Conservation (phyloP, 2,797 vertebrate species). For the Diglossa cyanea region DNA sequence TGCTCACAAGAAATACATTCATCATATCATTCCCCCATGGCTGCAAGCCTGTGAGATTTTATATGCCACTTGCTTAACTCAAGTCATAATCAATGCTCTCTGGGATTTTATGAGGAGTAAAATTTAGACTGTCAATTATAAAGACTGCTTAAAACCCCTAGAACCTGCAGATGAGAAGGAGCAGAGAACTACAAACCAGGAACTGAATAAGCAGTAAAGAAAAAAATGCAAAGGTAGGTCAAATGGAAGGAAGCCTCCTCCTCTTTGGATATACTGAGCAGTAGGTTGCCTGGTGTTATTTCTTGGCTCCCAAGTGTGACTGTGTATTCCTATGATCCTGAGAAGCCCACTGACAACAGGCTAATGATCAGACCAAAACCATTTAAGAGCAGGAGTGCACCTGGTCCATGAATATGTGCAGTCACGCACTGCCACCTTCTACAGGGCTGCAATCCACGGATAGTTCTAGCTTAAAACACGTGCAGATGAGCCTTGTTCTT, state of each 20-base stretch:
- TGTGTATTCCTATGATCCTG: background rate
- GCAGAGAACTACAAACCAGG: background rate
- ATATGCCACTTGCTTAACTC: conserved; percentile 46
- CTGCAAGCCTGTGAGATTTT: conserved; percentile 36
- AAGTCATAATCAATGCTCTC: conserved; percentile 48
- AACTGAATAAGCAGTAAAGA: conserved; percentile 12
- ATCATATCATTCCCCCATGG: conserved; percentile 17
- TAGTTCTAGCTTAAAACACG: background rate
- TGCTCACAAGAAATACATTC: conserved; percentile 45
- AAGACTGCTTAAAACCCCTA: conserved; percentile 43
- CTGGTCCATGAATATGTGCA: background rate
- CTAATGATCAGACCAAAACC: background rate
- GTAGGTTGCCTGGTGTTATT: background rate
- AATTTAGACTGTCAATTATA: conserved; percentile 50
- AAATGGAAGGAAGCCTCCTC: background rate
- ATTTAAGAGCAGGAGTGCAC: background rate
- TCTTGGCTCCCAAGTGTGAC: background rate
- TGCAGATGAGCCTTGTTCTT: background rate
- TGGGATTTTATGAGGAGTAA: conserved; percentile 50
- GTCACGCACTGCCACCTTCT: background rate
- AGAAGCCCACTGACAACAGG: background rate
- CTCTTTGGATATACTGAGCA: background rate
- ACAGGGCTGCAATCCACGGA: background rate
- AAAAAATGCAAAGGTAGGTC: background rate
- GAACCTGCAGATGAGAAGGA: background rate